Conservation (phyloP, 2,113 vertebrate species). For the Pangasianodon gigas region DNA sequence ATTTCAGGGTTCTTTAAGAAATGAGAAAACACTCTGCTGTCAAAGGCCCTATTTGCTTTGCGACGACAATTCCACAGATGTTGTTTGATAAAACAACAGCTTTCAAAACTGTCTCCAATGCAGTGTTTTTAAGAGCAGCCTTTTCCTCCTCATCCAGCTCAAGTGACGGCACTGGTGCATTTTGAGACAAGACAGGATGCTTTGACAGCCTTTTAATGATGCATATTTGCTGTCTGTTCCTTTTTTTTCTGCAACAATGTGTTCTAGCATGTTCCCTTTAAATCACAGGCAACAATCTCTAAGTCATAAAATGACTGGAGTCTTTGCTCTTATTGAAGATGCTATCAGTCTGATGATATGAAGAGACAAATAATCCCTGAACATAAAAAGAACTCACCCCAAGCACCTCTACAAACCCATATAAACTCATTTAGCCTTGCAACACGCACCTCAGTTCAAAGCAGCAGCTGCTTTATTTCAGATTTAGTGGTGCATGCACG, state of each 20-base stretch:
- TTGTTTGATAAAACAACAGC: conserved; percentile 71
- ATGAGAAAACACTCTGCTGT: conserved; percentile 65
- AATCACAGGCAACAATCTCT: conserved; percentile 59
- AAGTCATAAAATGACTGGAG: conserved; percentile 66
- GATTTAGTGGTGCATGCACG: conserved; percentile 35
- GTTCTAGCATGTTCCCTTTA: conserved; percentile 50
- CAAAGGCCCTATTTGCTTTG: conserved; percentile 66
- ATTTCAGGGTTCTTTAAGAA: conserved; percentile 73
- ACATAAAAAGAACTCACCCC: conserved; percentile 55
- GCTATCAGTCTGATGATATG: conserved; percentile 65
- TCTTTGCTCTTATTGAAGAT: conserved; percentile 72
- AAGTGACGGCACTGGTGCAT: conserved; percentile 58
- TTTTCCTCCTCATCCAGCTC: conserved; percentile 59
- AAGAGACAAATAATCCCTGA: conserved; percentile 63
- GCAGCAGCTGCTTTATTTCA: conserved; percentile 52
- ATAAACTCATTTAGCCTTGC: conserved; percentile 52
- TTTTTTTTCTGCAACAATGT: conserved; percentile 12
- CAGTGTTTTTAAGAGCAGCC: conserved; percentile 41
- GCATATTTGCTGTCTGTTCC: neutral
- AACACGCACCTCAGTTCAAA: conserved; percentile 34
- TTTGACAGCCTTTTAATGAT: conserved; percentile 5
- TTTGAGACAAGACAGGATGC: conserved; percentile 16
- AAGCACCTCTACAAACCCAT: conserved; percentile 43
- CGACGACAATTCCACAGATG: conserved; percentile 68
- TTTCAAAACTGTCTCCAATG: conserved; percentile 55